Evolutionary conservation across 2,888 invertebrate species (phyloP), one percentile per base, ranked within the genome.

Genomic region (Galerucella pusilla): DNA sequence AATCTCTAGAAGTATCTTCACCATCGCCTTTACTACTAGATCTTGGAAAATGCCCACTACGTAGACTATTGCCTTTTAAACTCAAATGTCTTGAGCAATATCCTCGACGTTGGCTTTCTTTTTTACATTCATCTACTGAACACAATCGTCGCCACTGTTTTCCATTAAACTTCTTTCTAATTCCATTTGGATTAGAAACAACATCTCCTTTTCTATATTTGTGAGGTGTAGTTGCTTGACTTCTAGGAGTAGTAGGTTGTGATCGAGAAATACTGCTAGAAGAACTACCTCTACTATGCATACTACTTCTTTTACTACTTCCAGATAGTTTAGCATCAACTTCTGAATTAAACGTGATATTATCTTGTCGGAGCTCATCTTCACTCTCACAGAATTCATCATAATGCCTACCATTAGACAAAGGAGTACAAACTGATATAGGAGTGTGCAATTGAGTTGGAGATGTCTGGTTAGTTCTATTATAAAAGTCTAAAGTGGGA

Each of bases 131-230:
- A 84, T 96, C 96, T 87, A 96, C 96, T 75, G 97, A 97, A 89
- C 99, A 99, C 79, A 99, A 91, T 83, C 99, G 91, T 78, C 99
- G 92, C 99, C 99, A 99, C 88, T 99, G 99, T 89, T 99, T 99
- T 54, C 99, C 99, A 90, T 99, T 99, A 89, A 97, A 99, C 90
- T 99, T 99, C 90, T 99, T 99, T 14, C 98, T 91, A 83, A 99
- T 97, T 80, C 99, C 99, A 83, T 95, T 96, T 4, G 97, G 96
- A 67, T 96, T 96, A 5, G 94, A 93, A 52, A 97, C 96, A 73
- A 98, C 96, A 88, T 99, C 98, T 80, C 99, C 99, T 89, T 99
- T 99, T 89, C 97, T 96, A 89, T 96, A 97, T 88, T 96, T 97
- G 89, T 96, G 96, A 86, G 97, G 97, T 80, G 97, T 96, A 81